Conservation (phyloP, 1,140 invertebrate genomes). For the Harpegnathos saltator region DNA sequence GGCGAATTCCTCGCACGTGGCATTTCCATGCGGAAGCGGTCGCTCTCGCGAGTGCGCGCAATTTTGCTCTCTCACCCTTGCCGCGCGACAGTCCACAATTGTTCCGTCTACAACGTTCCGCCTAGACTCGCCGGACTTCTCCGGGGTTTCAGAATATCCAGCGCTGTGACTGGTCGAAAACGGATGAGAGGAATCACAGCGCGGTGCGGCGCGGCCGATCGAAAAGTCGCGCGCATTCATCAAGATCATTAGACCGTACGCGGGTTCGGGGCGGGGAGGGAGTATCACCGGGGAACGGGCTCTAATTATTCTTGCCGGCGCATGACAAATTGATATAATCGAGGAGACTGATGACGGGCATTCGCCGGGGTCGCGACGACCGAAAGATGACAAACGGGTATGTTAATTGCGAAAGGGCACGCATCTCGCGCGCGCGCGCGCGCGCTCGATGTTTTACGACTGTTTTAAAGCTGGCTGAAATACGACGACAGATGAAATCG, state of each 20-base stretch:
- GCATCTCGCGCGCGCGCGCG: conserved; percentile 52
- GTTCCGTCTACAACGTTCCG: too few species aligned
- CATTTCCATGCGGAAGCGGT: too few species aligned
- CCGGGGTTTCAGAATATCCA: too few species aligned
- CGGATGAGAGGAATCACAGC: too few species aligned
- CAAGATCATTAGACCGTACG: conserved; percentile 59
- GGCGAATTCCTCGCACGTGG: too few species aligned
- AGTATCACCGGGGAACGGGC: conserved; percentile 39
- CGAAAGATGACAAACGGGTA: conserved; percentile 47
- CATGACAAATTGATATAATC: conserved; percentile 47
- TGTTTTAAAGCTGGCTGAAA: conserved; percentile 78
- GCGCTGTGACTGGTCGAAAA: too few species aligned
- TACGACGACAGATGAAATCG: conserved; percentile 80
- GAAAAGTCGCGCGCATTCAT: conserved; percentile 39
- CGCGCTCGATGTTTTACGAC: conserved; percentile 76
- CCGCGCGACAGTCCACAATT: too few species aligned
- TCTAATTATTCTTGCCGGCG: conserved; percentile 55
- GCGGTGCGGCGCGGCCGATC: not conserved
- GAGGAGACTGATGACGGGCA: conserved; percentile 49
- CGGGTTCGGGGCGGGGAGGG: conserved; percentile 10
- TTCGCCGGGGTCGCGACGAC: conserved; percentile 34
- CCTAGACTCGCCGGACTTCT: too few species aligned
- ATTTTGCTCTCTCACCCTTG: too few species aligned
- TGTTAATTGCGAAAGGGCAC: conserved; percentile 69
- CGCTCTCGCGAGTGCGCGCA: too few species aligned